A percentile compares a stretch with the other conserved stretches of the same genome.
Evolutionary conservation across 1,140 invertebrate genomes (phyloP).

Genomic region (Araneus ventricosus): DNA sequence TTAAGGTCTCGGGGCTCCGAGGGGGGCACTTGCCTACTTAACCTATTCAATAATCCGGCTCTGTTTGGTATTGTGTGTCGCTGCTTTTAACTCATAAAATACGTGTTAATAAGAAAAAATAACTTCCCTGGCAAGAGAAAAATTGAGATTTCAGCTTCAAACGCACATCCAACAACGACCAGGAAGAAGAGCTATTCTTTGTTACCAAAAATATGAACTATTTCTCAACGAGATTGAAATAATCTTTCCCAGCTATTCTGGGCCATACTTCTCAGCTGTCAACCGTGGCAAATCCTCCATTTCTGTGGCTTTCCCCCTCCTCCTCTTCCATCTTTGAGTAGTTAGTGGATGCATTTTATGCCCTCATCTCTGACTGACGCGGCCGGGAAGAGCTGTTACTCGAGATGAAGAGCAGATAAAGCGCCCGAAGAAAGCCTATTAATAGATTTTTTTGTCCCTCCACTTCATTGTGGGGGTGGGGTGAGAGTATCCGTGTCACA

Average conservation of each 20-base stretch:
- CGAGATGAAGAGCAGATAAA: not conserved
- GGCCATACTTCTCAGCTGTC: not conserved
- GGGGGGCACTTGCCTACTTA: too few species aligned
- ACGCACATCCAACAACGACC: too few species aligned
- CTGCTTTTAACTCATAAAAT: too few species aligned
- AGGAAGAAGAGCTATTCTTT: not conserved
- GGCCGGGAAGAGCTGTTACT: not conserved
- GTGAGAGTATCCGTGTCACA: not conserved
- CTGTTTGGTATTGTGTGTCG: too few species aligned
- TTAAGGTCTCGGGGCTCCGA: too few species aligned
- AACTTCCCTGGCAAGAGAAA: too few species aligned
- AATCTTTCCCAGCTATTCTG: not conserved
- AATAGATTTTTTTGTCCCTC: conserved; percentile 11
- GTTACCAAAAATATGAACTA: not conserved
- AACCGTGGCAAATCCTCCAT: not conserved
- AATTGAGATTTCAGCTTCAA: too few species aligned
- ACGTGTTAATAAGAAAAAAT: too few species aligned
- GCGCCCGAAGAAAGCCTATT: conserved; percentile 1
- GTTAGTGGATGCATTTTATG: not conserved
- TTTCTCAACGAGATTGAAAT: not conserved
- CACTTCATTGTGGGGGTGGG: not conserved
- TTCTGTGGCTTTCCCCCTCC: not conserved
- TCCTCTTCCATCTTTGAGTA: not conserved
- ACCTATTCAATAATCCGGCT: too few species aligned
- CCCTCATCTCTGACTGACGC: not conserved